phyloP scores from a whole-genome alignment of 2,888 invertebrate genomes.

The Eledone cirrhosa region DNA sequence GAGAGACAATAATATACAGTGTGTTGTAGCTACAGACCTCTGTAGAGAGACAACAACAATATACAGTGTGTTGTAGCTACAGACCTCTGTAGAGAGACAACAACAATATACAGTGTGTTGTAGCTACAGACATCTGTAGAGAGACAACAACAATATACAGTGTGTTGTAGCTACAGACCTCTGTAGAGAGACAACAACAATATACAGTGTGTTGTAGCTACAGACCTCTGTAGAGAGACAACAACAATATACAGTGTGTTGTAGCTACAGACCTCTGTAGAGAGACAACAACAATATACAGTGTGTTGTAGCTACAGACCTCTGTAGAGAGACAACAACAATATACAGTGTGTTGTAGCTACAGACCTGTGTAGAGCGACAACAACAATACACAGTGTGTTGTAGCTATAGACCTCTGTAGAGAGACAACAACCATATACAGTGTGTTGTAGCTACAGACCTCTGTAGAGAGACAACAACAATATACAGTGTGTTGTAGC shows the following conservation, averaged over 20 bases:
- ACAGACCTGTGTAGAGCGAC: conserved; percentile 46
- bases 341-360: no score
- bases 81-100: conserved; percentile 44
- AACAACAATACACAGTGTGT: no score
- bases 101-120: no score
- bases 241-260: no score
- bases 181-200: conserved; percentile 39
- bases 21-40: conserved; percentile 53
- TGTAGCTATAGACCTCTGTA: conserved; percentile 52
- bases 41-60: conserved; percentile 36
- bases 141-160: no score
- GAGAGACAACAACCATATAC: conserved; percentile 24
- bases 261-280: conserved; percentile 52
- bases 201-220: no score
- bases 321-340: conserved; percentile 38
- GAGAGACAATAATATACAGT: conserved; percentile 22
- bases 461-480: conserved; percentile 40
- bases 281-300: no score
- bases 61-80: no score
- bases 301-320: no score
- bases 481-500: no score
- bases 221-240: conserved; percentile 44
- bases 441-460: no score
- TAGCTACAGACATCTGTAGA: conserved; percentile 52
- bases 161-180: no score